phyloP scores from a whole-genome alignment of 2,888 invertebrate genomes.

The Podotricha telesiphe region DNA sequence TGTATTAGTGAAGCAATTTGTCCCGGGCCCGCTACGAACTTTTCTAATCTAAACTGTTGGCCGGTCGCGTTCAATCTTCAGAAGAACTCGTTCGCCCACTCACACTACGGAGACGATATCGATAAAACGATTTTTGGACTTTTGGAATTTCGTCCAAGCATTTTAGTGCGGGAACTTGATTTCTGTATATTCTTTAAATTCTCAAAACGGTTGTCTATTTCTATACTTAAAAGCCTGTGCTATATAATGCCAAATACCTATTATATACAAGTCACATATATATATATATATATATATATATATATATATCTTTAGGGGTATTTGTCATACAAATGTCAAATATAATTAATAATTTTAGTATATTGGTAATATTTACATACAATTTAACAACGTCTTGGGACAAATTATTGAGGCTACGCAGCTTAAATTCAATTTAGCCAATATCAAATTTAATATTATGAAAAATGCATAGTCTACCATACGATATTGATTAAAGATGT shows the following conservation, averaged over 20 bases:
- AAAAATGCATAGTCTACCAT: too few relatives aligned
- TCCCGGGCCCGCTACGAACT: constrained; percentile 69
- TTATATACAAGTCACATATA: neutral
- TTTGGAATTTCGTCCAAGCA: constrained; percentile 6
- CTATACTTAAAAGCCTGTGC: neutral
- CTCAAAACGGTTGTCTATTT: neutral
- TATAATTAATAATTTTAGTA: too few relatives aligned
- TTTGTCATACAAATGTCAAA: too few relatives aligned
- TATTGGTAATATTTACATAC: too few relatives aligned
- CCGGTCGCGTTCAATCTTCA: constrained; percentile 66
- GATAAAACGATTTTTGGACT: constrained; percentile 37
- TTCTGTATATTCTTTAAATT: neutral
- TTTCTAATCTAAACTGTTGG: constrained; percentile 81
- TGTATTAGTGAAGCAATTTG: constrained; percentile 81
- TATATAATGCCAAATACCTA: neutral
- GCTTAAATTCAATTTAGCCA: too few relatives aligned
- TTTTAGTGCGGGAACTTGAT: neutral
- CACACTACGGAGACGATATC: constrained; percentile 41
- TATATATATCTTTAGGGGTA: too few relatives aligned
- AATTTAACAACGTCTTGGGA: too few relatives aligned
- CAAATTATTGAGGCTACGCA: too few relatives aligned
- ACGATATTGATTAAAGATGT: too few relatives aligned
- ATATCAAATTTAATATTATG: too few relatives aligned
- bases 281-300: neutral
- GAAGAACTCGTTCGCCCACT: constrained; percentile 56